These are phyloP conservation scores for Oscheius onirici DNA, from an alignment of 2,888 invertebrate genomes.

Conservation along the genomic window DNA sequence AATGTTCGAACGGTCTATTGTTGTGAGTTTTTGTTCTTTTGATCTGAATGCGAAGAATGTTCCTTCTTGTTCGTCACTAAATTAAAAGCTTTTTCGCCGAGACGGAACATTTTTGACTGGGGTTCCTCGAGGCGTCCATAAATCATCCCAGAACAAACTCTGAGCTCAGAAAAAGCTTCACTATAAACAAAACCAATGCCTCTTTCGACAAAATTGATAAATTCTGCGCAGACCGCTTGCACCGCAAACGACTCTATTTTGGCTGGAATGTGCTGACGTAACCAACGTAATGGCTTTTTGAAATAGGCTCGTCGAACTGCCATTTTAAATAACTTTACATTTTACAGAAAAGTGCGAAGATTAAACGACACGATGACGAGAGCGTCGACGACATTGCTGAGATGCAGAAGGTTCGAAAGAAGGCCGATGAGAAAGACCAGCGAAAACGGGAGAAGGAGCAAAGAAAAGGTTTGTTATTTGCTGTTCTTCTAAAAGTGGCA, in stretches of 20 bases:
- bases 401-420: constrained; percentile 59
- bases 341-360: constrained; percentile 59
- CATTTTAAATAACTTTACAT: not conserved
- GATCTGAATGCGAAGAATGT: not conserved
- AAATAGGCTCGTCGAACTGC: not conserved
- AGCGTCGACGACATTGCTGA: constrained; percentile 65
- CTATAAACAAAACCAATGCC: too few relatives aligned
- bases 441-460: constrained; percentile 44
- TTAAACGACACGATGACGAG: constrained; percentile 63
- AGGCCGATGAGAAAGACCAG: constrained; percentile 61
- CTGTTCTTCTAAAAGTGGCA: too few relatives aligned
- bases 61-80: not conserved
- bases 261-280: constrained; percentile 28
- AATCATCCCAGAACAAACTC: too few relatives aligned
- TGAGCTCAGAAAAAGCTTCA: too few relatives aligned
- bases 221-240: too few relatives aligned
- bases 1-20: constrained; percentile 76
- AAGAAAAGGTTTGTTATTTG: constrained; percentile 48
- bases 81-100: not conserved
- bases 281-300: constrained; percentile 1
- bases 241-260: constrained; percentile 17
- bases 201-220: not conserved
- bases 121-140: too few relatives aligned
- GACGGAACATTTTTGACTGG: too few relatives aligned
- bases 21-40: constrained; percentile 45